Base-by-base conservation (phyloP, 2,888 invertebrate species). In the Adelphocoris suturalis region DNA sequence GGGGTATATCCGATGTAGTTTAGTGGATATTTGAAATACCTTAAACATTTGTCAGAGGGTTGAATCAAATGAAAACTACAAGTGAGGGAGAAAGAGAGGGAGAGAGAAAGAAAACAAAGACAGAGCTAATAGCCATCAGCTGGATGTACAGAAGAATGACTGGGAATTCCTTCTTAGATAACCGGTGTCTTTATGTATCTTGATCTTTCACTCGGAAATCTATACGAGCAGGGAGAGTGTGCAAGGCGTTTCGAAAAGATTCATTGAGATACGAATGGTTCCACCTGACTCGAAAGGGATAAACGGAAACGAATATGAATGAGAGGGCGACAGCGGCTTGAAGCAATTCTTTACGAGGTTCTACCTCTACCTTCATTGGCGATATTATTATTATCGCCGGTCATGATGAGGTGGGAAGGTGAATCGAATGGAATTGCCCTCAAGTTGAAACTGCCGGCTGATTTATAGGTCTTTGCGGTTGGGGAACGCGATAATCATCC, bases 271-370 rank as follows among this genome's bases (percentile, higher is more conserved):
- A 7, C 23, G 13, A 52, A 52, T 52, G 16, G 13, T 16, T 16
- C 16, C 52, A 52, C 37, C 7, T 37, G 37, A 52, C 52, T 52
- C 16, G 68, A 68, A 23, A 68, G 23, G 19, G 68, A 68, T 27
- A 68, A 68, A 68, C 68, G 68, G 23, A 13, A 68, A 68, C 23
- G 68, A 68, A 68, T 68, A 68, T 68, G 68, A 68, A 68, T 68
- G 68, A 23, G 68, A 19, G 68, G 68, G 68, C 19, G 68, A 68
- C 68, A 27, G 23, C 68, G 7, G 68, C 68, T 23, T 68, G 68
- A 23, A 68, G 68, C 68, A 23, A 68, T 68, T 23, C 68, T 68
- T n/a, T 52, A 52, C 52, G 52, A 52, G 52, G 52, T 13, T 52
- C 19, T 68, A 27, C 68, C 19, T 19, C 19, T 19, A n/a, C 68